These are phyloP conservation scores for Dusona sp. DNA, from an alignment of 2,888 invertebrate genomes.

Conservation along the genomic window DNA sequence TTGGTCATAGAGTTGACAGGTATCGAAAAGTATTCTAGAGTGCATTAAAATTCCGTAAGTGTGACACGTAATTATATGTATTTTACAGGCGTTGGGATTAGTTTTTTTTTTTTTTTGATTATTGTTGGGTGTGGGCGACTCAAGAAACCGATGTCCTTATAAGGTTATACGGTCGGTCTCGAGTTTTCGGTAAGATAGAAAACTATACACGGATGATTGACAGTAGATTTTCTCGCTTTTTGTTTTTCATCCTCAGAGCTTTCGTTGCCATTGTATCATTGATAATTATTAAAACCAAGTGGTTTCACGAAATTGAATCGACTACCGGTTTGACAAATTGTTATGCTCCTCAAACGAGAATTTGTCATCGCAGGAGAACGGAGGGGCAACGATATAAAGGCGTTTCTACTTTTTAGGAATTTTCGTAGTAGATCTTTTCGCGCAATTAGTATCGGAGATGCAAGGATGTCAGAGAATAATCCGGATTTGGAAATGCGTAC, in stretches of 20 bases:
- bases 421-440: conserved; percentile 1
- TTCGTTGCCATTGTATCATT: neutral
- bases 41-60: conserved; percentile 8
- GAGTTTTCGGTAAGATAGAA: conserved; percentile 48
- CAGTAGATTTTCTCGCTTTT: neutral
- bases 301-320: conserved; percentile 4
- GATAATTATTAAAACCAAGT: conserved; percentile 15
- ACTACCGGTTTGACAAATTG: conserved; percentile 63
- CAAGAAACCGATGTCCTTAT: conserved; percentile 74
- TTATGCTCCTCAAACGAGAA: conserved; percentile 49
- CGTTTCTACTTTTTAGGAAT: conserved; percentile 31
- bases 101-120: conserved; percentile 4
- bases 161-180: conserved; percentile 73
- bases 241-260: neutral
- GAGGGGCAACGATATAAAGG: conserved; percentile 40
- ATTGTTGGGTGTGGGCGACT: conserved; percentile 66
- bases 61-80: neutral
- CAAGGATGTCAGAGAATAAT: conserved; percentile 41
- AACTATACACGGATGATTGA: neutral
- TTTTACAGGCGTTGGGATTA: neutral
- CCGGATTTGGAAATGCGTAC: conserved; percentile 59
- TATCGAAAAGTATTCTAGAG: conserved; percentile 1
- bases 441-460: conserved; percentile 3
- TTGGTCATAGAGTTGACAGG: neutral
- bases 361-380: conserved; percentile 47